Evolutionary conservation across 2,113 vertebrate genomes (phyloP), one percentile per base, ranked within the genome.

Genomic region (Channa maculata): DNA sequence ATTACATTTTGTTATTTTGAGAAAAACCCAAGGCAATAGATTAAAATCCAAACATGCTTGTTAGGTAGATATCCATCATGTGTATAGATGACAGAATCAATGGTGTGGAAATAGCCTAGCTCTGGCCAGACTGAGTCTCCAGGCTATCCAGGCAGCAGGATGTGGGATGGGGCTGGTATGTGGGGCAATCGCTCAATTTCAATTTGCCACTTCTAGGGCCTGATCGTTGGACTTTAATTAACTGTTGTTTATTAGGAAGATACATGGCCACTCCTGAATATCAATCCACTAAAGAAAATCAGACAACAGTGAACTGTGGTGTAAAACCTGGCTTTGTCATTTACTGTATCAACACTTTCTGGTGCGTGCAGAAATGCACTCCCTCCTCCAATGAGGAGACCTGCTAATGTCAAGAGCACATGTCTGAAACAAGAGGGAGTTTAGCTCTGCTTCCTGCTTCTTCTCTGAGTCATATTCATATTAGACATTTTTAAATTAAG

Each of bases 151-250:
- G 84, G 88, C 91, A 86, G 88, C 89, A 91, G 91, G 92, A 93
- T 89, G 85, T 80, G 89, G 89, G 86, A 90, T 88, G 91, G 87
- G 88, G 86, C 91, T 93, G 89, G 78, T 94, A 94, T 95, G 88
- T 94, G 92, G 93, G 91, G 76, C 93, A 93, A 90, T 85, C 92
- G 92, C 92, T 94, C 94, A 95, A 89, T 94, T 95, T 94, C 91
- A 95, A 95, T 94, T 90, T 94, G 90, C 89, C 93, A 91, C 82
- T 79, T 84, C 85, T 82, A 63, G 66, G 82, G 86, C 72, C 88
- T 93, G 94, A 94, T 94, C 93, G 82, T 94, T 94, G 92, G 89
- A 83, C 74, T 94, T 92, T 93, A 95, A 95, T 95, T 95, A 94
- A 92, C 82, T 87, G 86, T 82, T 93, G 90, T 93, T 94, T 92